These are phyloP conservation scores for Accipiter virgatus DNA, from an alignment of 2,113 vertebrate genomes.

Conservation along the genomic window DNA sequence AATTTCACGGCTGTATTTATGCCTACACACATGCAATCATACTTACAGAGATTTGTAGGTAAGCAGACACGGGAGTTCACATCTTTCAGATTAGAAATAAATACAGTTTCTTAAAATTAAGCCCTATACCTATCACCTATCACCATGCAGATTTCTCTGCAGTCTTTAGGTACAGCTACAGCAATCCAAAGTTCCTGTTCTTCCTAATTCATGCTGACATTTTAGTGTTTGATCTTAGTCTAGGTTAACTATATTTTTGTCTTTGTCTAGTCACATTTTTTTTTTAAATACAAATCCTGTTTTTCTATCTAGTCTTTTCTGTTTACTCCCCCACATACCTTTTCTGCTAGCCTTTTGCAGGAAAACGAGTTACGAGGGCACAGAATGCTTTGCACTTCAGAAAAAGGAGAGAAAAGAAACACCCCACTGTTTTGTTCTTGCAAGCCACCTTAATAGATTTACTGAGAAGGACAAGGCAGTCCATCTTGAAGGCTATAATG, in stretches of 20 bases:
- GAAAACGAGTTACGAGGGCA: not conserved
- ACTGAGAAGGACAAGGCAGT: conserved; percentile 53
- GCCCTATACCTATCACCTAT: not conserved
- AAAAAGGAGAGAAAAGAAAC: conserved; percentile 13
- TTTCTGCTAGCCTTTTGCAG: not conserved
- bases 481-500: conserved; percentile 64
- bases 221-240: not conserved
- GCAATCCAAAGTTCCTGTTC: not conserved
- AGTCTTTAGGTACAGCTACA: not conserved
- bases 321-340: not conserved
- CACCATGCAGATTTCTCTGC: not conserved
- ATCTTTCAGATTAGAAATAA: not conserved
- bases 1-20: not conserved
- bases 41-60: not conserved
- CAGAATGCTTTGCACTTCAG: conserved; percentile 12
- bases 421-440: conserved; percentile 4
- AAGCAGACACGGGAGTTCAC: not conserved
- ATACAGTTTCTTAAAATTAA: not conserved
- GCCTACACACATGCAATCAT: not conserved
- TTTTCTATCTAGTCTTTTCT: not conserved
- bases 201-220: not conserved
- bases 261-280: not conserved
- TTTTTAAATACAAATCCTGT: not conserved
- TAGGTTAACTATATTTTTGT: not conserved
- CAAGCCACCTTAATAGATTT: conserved; percentile 46